Base-by-base conservation (phyloP, 2,113 vertebrate species). In the Puma concolor region DNA sequence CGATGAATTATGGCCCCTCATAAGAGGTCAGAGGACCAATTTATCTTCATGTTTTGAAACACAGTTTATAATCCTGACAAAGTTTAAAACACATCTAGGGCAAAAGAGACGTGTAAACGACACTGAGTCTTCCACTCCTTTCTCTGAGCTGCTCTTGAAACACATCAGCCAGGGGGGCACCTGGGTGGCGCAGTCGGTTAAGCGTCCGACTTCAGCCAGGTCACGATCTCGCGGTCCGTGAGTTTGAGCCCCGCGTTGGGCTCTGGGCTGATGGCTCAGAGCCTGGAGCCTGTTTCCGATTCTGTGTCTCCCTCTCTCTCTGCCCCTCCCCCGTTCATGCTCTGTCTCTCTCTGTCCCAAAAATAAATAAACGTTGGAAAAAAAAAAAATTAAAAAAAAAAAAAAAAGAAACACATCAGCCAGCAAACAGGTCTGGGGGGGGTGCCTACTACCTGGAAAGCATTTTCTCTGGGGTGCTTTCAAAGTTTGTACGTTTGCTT, bases 11-110 rank as follows among this genome's bases (percentile, higher is more conserved):
- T 12, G 72, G 97, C 98, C 98, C 96, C 97, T 94, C 7, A 0
- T 17, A 90, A 93, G 95, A 97, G 97, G 97, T 98, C 97, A 97
- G 88, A 94, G 89, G 98, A 77, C 94, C 94, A 86, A 97, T 98
- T 97, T 97, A 95, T 97, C 97, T 94, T 97, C 96, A 74, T 97
- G 97, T 98, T 98, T 98, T 88, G 97, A 98, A 97, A 98, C 94
- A 79, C 17, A n/a, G 76, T 86, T 87, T 91, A 96, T 57, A 81
- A 92, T 77, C 64, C 92, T 88, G 80, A 92, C 90, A 95, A 81
- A 96, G 91, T 63, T 31, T 66, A 77, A 96, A 92, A 67, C 64
- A 88, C 64, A 88, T 29, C 57, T 69, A 54, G 64, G 69, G 66
- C 80, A 84, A 77, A 88, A 92, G 1, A 89, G 54, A 79, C 0